phyloP scores from a whole-genome alignment of 1,140 invertebrate species.

The Mamestra configurata region DNA sequence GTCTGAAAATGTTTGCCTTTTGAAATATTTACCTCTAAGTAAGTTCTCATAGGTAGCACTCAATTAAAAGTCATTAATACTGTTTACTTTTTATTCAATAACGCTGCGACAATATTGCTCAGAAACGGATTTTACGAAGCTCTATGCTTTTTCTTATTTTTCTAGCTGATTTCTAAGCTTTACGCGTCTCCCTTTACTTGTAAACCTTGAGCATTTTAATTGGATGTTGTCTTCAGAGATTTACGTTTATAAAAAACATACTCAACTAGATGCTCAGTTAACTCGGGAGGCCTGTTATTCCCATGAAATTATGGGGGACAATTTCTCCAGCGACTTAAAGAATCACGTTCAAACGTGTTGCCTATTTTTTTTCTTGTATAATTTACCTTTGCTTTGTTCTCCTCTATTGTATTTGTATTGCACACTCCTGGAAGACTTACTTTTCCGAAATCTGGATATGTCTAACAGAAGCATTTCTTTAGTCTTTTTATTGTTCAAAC shows the following conservation, averaged over 20 bases:
- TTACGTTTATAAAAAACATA: constrained; percentile 18
- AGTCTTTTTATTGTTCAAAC: constrained; percentile 72
- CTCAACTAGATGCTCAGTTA: not conserved
- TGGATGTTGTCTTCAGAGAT: constrained; percentile 15
- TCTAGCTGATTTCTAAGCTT: not conserved
- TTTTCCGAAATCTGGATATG: constrained; percentile 67
- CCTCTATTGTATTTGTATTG: constrained; percentile 71
- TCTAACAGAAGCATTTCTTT: constrained; percentile 70
- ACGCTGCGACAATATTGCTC: not conserved
- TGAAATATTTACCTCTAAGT: no score
- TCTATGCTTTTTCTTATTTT: not conserved
- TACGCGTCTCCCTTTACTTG: not conserved
- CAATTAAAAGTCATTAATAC: not conserved
- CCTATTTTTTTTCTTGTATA: constrained; percentile 72
- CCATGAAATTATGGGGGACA: constrained; percentile 20
- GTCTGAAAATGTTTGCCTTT: no score
- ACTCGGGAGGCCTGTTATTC: constrained; percentile 5
- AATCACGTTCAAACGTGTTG: constrained; percentile 69
- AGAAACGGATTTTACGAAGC: not conserved
- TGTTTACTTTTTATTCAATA: not conserved
- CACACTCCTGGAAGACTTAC: constrained; percentile 58
- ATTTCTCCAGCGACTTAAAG: constrained; percentile 56
- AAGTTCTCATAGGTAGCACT: no score
- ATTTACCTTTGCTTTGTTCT: constrained; percentile 71
- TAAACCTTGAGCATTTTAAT: constrained; percentile 18